Evolutionary conservation across 2,797 vertebrate species (phyloP).

Genomic region (Microtus californicus): DNA sequence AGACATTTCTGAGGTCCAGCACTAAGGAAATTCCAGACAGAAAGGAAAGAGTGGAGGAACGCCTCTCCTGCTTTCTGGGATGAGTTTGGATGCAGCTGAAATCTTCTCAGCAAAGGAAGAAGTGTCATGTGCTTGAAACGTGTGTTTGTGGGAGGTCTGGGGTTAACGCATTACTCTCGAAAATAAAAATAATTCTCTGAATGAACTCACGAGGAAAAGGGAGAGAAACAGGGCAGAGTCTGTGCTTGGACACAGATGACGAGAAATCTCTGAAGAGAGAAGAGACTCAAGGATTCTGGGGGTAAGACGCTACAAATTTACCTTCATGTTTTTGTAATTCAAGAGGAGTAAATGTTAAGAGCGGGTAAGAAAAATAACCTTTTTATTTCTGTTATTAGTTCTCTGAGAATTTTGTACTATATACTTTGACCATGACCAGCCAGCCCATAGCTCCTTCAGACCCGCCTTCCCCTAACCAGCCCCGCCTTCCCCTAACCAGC

Average conservation of each 20-base stretch:
- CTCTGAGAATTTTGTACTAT: not conserved
- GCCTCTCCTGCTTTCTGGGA: not conserved
- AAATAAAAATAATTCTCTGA: not conserved
- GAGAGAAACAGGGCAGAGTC: not conserved
- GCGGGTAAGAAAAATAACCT: not conserved
- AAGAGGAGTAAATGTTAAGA: not conserved
- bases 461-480: not conserved
- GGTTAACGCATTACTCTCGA: not conserved
- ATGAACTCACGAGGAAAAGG: not conserved
- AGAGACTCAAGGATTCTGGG: not conserved
- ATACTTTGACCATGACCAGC: not conserved
- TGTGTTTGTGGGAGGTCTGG: not conserved
- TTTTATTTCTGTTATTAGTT: too few species aligned
- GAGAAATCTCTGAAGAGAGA: not conserved
- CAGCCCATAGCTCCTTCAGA: not conserved
- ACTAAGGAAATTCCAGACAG: not conserved
- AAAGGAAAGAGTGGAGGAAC: not conserved
- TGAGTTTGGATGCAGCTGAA: not conserved
- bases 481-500: not conserved
- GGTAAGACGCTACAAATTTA: not conserved
- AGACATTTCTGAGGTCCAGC: not conserved
- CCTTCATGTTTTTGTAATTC: not conserved
- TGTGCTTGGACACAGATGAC: not conserved
- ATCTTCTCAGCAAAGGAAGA: not conserved
- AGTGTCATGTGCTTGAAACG: not conserved